phyloP scores from a whole-genome alignment of 1,140 invertebrate species.

The Apis cerana region DNA sequence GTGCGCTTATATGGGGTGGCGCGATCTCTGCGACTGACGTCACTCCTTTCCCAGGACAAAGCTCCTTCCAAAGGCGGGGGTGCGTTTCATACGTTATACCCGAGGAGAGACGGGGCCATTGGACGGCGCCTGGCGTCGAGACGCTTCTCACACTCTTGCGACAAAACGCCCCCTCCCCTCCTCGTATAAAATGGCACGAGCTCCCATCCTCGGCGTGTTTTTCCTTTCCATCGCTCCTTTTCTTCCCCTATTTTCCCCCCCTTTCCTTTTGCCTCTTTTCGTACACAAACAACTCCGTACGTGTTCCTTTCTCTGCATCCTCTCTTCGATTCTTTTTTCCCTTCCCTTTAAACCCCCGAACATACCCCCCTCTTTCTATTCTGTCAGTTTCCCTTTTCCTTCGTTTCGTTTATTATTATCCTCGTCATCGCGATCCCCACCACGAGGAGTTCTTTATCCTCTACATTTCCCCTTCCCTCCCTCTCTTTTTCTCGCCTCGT shows the following conservation, averaged over 20 bases:
- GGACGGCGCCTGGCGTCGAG: constrained; percentile 50
- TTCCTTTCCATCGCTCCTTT: background rate
- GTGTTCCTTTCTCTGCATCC: background rate
- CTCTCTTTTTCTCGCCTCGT: background rate
- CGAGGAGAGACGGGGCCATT: background rate
- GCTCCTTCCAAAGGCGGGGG: constrained; percentile 21
- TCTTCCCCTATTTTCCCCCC: background rate
- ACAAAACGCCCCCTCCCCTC: constrained; percentile 27
- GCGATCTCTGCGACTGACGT: constrained; percentile 45
- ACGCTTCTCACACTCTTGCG: constrained; percentile 44
- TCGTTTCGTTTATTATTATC: background rate
- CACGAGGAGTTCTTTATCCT: background rate
- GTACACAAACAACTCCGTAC: too few species aligned
- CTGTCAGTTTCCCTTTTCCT: background rate
- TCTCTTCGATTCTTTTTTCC: background rate
- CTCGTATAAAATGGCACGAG: constrained; percentile 12
- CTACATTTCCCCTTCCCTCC: background rate
- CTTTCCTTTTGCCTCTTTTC: background rate
- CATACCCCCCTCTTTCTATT: background rate
- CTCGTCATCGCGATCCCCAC: background rate
- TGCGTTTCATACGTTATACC: constrained; percentile 6
- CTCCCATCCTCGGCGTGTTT: background rate
- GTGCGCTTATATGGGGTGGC: constrained; percentile 23
- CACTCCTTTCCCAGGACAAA: constrained; percentile 48
- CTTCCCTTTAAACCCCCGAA: background rate